Evolutionary conservation across 2,113 vertebrate genomes (phyloP).

Genomic region (Python bivittatus): DNA sequence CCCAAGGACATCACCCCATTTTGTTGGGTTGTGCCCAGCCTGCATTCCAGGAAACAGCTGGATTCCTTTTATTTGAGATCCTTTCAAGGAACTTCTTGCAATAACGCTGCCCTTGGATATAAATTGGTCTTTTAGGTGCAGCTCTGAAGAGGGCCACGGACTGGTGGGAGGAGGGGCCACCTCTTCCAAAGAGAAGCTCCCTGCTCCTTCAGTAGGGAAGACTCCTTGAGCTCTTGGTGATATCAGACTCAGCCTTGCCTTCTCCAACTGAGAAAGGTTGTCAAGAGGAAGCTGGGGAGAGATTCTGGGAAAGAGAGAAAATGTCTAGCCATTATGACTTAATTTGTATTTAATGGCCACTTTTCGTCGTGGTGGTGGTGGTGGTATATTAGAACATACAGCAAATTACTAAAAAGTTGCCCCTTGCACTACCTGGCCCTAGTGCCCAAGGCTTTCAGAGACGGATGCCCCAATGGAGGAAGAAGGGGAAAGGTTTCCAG

Average conservation of each 20-base stretch:
- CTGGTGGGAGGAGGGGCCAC: background rate
- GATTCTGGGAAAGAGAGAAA: background rate
- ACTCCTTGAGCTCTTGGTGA: background rate
- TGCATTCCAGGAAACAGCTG: background rate
- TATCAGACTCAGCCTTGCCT: background rate
- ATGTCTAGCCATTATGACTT: background rate
- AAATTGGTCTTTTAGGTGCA: background rate
- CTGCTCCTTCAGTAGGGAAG: background rate
- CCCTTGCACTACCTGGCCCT: background rate
- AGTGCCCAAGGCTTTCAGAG: background rate
- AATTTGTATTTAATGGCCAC: background rate
- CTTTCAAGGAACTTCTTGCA: background rate
- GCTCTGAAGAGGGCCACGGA: background rate
- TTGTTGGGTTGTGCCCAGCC: background rate
- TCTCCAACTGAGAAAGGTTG: background rate
- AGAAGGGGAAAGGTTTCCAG: background rate
- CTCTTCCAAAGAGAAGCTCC: background rate
- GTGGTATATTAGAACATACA: background rate
- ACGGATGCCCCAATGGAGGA: background rate
- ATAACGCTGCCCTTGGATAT: background rate
- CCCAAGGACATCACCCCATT: background rate
- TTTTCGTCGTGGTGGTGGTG: background rate
- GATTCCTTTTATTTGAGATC: background rate
- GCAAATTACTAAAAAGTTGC: background rate
- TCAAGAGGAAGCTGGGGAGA: background rate